Base-by-base conservation (phyloP, 2,888 invertebrate genomes). In the Drosophila niveifrons region DNA sequence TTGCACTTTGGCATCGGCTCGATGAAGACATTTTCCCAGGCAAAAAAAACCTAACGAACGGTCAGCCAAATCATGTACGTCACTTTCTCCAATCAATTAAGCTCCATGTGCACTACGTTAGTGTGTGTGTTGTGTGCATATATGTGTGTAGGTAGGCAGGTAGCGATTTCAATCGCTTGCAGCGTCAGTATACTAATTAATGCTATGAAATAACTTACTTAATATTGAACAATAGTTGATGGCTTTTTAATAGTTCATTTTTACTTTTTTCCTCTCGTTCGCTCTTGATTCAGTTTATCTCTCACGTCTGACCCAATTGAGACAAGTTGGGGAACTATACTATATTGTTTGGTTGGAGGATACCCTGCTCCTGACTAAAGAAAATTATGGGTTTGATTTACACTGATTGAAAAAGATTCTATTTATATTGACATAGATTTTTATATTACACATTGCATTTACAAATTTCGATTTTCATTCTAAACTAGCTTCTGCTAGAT, bases 31-130 rank as follows among this genome's bases (percentile, higher is more conserved):
- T 84, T 87, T 82, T 82, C 88, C 82, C 82, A 82, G 70, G 64
- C 62, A 51, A 57, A 36, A 46, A 31, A 31, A 36, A 57, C 57
- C 47, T 47, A 64, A 57, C 55, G 31, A 78, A 65, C 70, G 79
- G 57, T 56, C 73, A 66, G 84, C 66, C 66, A 59, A 75, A 70
- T 67, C 75, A 72, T 75, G 80, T 79, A 75, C 77, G 72, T 88
- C 72, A 83, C 83, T 83, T 83, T 83, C 83, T 78, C 83, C 83
- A 88, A 88, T 88, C 83, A 83, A 88, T 83, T 83, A 85, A 85
- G 72, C 82, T 51, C 57, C 80, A 82, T 71, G 48, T 72, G 48
- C 80, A 75, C 36, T 58, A 43, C 55, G 62, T 66, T 13, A 1
- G 7, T 41, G 41, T 36, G 10, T 59, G 36, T 63, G 70, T 23